Evolutionary conservation across 2,888 invertebrate species (phyloP), one percentile per base, ranked within the genome.

Genomic region (Drosophila merina): DNA sequence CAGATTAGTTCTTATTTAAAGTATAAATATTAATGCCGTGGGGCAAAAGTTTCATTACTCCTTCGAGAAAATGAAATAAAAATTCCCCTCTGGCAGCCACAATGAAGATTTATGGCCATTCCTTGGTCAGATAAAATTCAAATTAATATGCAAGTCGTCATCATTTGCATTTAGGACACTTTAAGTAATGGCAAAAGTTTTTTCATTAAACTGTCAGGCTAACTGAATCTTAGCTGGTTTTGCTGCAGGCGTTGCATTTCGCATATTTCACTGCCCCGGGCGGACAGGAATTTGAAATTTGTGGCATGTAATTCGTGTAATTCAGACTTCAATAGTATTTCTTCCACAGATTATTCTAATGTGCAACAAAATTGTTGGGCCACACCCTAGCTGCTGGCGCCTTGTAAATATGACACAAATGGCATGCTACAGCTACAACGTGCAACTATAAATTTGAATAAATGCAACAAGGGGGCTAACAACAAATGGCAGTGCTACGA

Each of bases 131-230:
- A 51, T 55, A 44, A 68, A 72, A 72, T 76, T 66, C 59, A 75
- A 72, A 82, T 86, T 78, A 76, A 73, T 72, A 72, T 77, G 84
- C 74, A 72, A 80, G 73, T 66, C 76, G 70, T 74, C 77, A 73
- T 75, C 58, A 85, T 87, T 81, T 85, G 79, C 83, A 81, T 87
- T 81, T 70, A 76, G 69, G 64, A 52, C 33, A 57, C 56, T 50
- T 47, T 59, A 72, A 73, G 67, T 82, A 86, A 84, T 79, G 77
- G 74, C 60, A 30, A 82, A 84, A 84, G 86, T 87, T 84, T 73
- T 70, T 60, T 50, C 85, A 72, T 81, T 70, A 72, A 75, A 72
- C 68, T 85, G 71, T 75, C 66, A 42, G 59, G 51, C 51, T 54
- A 64, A 62, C 55, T 63, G 57, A 71, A 60, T 71, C 57, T 66